Percentiles rank a stretch among this genome's conserved stretches.
Evolutionary conservation across 2,113 vertebrate species (phyloP).

Genomic region (Hypocryptadius cinnamomeus): DNA sequence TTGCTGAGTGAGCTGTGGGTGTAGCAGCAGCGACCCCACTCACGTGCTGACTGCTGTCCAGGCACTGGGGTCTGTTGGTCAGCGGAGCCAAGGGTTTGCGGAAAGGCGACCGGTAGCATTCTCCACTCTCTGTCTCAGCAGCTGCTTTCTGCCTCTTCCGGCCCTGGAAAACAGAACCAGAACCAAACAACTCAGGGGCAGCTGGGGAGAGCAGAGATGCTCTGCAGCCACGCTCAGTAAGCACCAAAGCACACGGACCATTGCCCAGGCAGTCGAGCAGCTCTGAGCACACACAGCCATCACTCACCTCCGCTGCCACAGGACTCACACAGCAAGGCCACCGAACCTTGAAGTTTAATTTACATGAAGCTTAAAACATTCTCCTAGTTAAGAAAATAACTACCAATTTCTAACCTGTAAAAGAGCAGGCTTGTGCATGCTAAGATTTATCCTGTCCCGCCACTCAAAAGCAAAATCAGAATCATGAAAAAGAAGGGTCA

Average conservation of each 20-base stretch:
- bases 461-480: neutral
- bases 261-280: neutral
- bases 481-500: neutral
- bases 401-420: neutral
- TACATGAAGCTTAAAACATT: neutral
- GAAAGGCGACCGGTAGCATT: conserved; percentile 76
- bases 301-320: neutral
- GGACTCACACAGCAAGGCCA: neutral
- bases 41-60: conserved; percentile 85
- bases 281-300: neutral
- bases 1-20: neutral
- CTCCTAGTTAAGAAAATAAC: neutral
- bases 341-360: neutral
- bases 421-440: neutral
- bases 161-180: conserved; percentile 61
- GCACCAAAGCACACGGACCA: neutral
- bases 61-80: conserved; percentile 67
- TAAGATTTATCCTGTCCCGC: fast-evolving
- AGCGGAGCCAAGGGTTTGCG: conserved; percentile 82
- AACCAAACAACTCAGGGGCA: neutral
- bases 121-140: neutral
- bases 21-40: conserved; percentile 31
- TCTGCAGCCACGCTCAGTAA: neutral
- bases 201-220: neutral
- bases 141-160: conserved; percentile 70